A percentile compares a stretch with the other conserved stretches of the same genome.
These are phyloP conservation scores for Chiloscyllium plagiosum DNA, from an alignment of 2,113 vertebrate species.

Conservation along the genomic window DNA sequence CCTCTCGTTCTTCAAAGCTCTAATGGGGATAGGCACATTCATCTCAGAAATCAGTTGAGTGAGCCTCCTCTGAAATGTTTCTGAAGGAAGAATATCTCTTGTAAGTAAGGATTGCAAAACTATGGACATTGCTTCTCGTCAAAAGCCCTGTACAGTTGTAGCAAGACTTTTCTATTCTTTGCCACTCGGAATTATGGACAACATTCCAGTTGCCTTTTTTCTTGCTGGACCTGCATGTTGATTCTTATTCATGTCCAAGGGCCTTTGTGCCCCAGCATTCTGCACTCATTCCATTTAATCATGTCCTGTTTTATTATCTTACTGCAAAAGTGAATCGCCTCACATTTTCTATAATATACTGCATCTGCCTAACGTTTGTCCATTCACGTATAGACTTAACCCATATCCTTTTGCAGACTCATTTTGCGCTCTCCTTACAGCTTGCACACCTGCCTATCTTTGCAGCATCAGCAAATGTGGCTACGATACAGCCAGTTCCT, in stretches of 20 bases:
- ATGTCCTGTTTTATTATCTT: background rate
- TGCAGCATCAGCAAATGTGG: background rate
- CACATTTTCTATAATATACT: background rate
- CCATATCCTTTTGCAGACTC: background rate
- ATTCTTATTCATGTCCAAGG: too few relatives aligned
- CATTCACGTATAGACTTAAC: background rate
- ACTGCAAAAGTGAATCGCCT: too few relatives aligned
- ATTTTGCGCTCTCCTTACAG: background rate
- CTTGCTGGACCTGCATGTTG: background rate
- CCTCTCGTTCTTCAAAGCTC: background rate
- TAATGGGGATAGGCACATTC: background rate
- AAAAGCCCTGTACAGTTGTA: background rate
- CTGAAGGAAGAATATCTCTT: background rate
- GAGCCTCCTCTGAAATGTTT: background rate
- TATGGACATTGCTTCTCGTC: background rate
- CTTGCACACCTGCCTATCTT: background rate
- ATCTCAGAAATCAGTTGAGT: background rate
- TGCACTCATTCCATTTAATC: background rate
- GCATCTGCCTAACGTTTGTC: background rate
- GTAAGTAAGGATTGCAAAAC: background rate
- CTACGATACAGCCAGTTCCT: background rate
- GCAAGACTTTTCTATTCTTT: background rate
- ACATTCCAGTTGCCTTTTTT: background rate
- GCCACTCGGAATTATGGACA: background rate
- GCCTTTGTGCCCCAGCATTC: background rate